Evolutionary conservation across 30 jellyfish, hydroid and myxozoan species (phyloP).

Genomic region (Turritopsis dohrnii): DNA sequence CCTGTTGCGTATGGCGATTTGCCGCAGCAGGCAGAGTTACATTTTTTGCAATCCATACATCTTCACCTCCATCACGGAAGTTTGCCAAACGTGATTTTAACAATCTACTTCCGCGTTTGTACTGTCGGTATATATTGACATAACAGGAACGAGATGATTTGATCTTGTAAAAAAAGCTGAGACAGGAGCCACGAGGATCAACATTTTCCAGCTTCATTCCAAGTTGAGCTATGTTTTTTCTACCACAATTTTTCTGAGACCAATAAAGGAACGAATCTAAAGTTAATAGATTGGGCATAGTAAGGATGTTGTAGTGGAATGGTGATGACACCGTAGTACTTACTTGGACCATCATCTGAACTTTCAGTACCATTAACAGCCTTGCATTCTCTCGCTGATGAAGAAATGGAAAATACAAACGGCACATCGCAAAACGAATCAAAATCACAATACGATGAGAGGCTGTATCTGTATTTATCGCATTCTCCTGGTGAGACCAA

Average conservation of each 20-base stretch:
- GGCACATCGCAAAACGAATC: not conserved
- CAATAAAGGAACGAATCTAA: not conserved
- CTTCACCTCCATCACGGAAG: not conserved
- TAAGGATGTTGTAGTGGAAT: not conserved
- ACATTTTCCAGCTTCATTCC: not conserved
- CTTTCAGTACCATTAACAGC: not conserved
- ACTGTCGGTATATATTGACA: not conserved
- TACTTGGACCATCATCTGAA: not conserved
- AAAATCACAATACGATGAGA: not conserved
- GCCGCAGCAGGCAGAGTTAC: not conserved
- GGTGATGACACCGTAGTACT: not conserved
- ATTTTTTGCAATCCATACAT: not conserved
- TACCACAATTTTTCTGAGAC: not conserved
- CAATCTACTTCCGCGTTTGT: not conserved
- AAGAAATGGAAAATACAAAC: not conserved
- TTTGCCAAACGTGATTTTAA: not conserved
- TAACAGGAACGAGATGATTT: not conserved
- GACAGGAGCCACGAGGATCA: slow-evolving; percentile 7
- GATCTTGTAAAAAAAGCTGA: not conserved
- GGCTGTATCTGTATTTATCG: not conserved
- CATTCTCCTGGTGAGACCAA: slow-evolving; percentile 4
- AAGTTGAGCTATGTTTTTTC: not conserved
- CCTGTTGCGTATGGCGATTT: not conserved
- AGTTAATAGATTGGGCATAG: not conserved
- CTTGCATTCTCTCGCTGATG: not conserved